Evolutionary conservation across 2,888 invertebrate species (phyloP).

Genomic region (Bhutanitis thaidina): DNA sequence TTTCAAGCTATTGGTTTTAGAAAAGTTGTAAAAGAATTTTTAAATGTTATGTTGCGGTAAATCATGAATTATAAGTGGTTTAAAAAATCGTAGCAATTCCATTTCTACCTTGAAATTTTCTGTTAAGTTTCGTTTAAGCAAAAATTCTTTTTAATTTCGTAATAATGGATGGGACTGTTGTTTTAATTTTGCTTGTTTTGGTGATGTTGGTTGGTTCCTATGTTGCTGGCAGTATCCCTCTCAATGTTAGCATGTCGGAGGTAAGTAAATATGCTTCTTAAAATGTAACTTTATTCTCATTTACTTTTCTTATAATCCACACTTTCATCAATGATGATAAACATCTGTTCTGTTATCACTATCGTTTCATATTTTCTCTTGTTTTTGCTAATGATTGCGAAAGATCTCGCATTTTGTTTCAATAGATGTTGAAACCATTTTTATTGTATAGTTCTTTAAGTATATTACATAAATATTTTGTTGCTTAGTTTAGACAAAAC

Average conservation of each 20-base stretch:
- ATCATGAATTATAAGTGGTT: slow-evolving; percentile 18
- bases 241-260: slow-evolving; percentile 97
- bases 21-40: slow-evolving; percentile 15
- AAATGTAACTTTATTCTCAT: background rate
- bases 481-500: too few species aligned
- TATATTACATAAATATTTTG: too few species aligned
- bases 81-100: slow-evolving; percentile 5
- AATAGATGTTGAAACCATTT: too few species aligned
- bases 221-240: slow-evolving; percentile 95
- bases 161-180: slow-evolving; percentile 90
- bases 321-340: background rate
- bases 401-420: background rate
- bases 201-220: slow-evolving; percentile 99
- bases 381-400: background rate
- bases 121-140: background rate
- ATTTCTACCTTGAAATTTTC: background rate
- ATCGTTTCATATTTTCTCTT: background rate
- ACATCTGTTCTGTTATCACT: background rate
- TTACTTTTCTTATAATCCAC: background rate
- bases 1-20: slow-evolving; percentile 8
- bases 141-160: slow-evolving; percentile 21
- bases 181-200: slow-evolving; percentile 89
- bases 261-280: slow-evolving; percentile 67
- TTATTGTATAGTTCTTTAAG: too few species aligned
- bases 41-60: slow-evolving; percentile 6